Evolutionary conservation across 2,113 vertebrate species (phyloP).

Genomic region (Myrmophylax atrothorax): DNA sequence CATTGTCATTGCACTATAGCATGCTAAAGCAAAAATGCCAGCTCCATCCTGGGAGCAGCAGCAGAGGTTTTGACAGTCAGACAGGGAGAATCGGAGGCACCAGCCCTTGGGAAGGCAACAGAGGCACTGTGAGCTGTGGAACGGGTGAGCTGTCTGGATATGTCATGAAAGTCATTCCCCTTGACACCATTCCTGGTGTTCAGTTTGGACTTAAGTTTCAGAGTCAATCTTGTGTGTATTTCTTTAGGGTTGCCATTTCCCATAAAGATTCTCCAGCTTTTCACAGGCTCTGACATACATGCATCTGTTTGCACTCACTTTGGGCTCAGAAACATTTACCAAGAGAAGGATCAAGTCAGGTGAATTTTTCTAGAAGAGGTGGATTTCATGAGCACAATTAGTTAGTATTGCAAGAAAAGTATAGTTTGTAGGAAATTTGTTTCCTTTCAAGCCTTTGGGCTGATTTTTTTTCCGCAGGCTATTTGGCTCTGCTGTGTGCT

Average conservation of each 20-base stretch:
- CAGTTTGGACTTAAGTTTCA: neutral
- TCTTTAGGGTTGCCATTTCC: neutral
- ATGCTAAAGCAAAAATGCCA: neutral
- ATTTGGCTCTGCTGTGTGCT: neutral
- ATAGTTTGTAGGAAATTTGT: neutral
- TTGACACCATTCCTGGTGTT: neutral
- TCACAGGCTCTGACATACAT: neutral
- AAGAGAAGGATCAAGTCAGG: neutral
- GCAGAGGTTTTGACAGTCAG: neutral
- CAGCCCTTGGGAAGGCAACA: neutral
- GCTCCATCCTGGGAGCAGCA: neutral
- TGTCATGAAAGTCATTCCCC: neutral
- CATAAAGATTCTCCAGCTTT: neutral
- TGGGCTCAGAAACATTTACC: neutral
- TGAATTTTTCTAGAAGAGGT: neutral
- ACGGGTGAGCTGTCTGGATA: neutral
- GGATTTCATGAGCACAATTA: neutral
- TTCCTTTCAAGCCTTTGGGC: neutral
- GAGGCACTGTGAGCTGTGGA: neutral
- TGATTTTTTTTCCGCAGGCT: neutral
- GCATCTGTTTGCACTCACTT: neutral
- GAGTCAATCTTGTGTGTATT: neutral
- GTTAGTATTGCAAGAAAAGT: neutral
- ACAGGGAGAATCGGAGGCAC: accelerated
- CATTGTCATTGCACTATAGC: neutral